Evolutionary conservation across 2,113 vertebrate species (phyloP).

Genomic region (Colistium nudipinnis): DNA sequence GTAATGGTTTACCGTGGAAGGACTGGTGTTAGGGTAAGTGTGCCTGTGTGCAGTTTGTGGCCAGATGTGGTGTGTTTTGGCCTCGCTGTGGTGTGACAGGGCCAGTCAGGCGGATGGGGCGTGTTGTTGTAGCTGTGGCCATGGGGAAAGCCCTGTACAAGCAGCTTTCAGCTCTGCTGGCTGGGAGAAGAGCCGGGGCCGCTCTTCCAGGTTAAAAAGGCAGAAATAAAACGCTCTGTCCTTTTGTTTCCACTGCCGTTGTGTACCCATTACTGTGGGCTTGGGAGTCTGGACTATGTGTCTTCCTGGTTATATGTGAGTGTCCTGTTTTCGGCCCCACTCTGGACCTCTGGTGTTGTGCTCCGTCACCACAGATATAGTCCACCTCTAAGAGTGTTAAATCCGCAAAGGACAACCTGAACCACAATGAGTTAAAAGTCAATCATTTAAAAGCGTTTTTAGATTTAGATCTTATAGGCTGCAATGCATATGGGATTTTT

Average conservation of each 20-base stretch:
- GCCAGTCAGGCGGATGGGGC: conserved; percentile 71
- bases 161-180: conserved; percentile 67
- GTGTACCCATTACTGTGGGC: conserved; percentile 49
- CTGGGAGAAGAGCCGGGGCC: conserved; percentile 66
- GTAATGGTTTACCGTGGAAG: conserved; percentile 75
- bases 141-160: conserved; percentile 74
- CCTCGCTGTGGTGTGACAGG: conserved; percentile 69
- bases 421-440: conserved; percentile 16
- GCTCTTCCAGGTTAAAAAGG: conserved; percentile 64
- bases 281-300: conserved; percentile 41
- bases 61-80: conserved; percentile 67
- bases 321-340: conserved; percentile 21
- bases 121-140: conserved; percentile 71
- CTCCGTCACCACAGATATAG: conserved; percentile 11
- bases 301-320: conserved; percentile 30
- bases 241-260: conserved; percentile 58
- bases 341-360: conserved; percentile 36
- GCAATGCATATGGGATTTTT: background rate
- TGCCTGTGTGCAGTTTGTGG: conserved; percentile 55
- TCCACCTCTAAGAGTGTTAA: conserved; percentile 39
- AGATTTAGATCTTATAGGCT: background rate
- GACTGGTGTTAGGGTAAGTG: conserved; percentile 75
- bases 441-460: background rate
- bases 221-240: conserved; percentile 20
- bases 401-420: conserved; percentile 36